A percentile compares a stretch with the other conserved stretches of the same genome.
Conservation (phyloP, 1,140 invertebrate species). For the Drosophila ohnishii region DNA sequence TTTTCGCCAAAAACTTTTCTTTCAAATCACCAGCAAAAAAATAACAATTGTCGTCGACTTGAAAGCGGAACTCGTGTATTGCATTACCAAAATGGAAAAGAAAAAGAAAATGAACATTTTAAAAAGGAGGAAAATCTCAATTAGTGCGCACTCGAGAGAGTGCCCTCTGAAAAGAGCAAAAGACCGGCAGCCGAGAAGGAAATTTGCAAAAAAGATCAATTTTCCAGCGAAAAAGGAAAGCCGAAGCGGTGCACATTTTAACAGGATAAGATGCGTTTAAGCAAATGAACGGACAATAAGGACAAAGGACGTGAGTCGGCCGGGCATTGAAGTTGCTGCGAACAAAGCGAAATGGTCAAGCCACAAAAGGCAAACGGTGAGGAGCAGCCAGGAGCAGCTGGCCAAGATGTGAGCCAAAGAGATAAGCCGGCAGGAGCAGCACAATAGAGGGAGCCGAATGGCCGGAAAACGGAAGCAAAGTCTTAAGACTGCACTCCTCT, state of each 20-base stretch:
- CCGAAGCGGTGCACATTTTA: conserved; percentile 52
- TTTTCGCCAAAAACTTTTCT: conserved; percentile 9
- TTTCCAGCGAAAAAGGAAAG: conserved; percentile 57
- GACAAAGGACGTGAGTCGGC: conserved; percentile 40
- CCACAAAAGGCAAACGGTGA: conserved; percentile 71
- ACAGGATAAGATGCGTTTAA: conserved; percentile 73
- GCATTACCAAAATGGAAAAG: conserved; percentile 29
- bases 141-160: conserved; percentile 51
- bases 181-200: conserved; percentile 49
- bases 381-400: conserved; percentile 39
- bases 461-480: conserved; percentile 24
- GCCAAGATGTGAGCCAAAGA: conserved; percentile 44
- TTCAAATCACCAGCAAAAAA: conserved; percentile 4
- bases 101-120: conserved; percentile 13
- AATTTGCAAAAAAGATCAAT: conserved; percentile 75
- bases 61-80: conserved; percentile 53
- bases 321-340: conserved; percentile 35
- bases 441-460: conserved; percentile 12
- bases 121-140: conserved; percentile 57
- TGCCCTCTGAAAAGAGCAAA: conserved; percentile 25
- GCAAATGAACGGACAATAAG: conserved; percentile 67
- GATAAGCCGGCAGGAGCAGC: conserved; percentile 44
- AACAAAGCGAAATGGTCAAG: conserved; percentile 64
- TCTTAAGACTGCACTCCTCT: conserved; percentile 41
- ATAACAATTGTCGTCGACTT: conserved; percentile 31